Percentiles rank a stretch among this genome's conserved stretches.
Conservation (phyloP, 2,888 invertebrate species). For the Steromphala cineraria region DNA sequence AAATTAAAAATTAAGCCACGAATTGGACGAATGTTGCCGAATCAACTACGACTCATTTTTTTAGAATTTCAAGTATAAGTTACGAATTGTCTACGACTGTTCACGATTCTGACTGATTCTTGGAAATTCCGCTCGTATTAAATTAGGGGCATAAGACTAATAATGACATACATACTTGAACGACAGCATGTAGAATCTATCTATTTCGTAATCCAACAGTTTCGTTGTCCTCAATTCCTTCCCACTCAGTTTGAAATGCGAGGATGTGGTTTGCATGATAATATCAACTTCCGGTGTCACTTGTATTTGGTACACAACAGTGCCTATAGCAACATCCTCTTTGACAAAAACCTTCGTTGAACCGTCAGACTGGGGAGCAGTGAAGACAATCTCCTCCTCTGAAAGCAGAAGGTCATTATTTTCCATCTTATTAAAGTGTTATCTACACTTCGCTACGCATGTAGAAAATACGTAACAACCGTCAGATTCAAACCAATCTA, state of each 20-base stretch:
- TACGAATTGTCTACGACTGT: too few species aligned
- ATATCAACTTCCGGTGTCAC: background rate
- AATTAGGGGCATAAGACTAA: too few species aligned
- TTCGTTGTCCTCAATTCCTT: background rate
- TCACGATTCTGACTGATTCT: too few species aligned
- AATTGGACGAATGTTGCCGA: too few species aligned
- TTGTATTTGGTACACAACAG: background rate
- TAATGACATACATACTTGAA: background rate
- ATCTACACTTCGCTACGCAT: too few species aligned
- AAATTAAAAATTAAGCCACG: too few species aligned
- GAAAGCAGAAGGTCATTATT: background rate
- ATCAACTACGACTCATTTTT: too few species aligned
- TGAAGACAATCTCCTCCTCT: background rate
- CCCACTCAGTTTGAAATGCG: background rate
- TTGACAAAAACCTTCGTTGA: background rate
- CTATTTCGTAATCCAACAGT: background rate
- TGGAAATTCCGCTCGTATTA: too few species aligned
- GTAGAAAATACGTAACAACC: too few species aligned
- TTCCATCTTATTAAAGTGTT: too few species aligned
- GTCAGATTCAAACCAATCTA: too few species aligned
- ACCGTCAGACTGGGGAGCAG: background rate
- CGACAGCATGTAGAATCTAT: background rate
- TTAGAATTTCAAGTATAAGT: too few species aligned
- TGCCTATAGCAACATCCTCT: background rate
- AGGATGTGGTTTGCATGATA: background rate